A percentile compares a stretch with the other conserved stretches of the same genome.
Evolutionary conservation across 1,140 invertebrate genomes (phyloP).

Genomic region (Neodiprion virginianus): DNA sequence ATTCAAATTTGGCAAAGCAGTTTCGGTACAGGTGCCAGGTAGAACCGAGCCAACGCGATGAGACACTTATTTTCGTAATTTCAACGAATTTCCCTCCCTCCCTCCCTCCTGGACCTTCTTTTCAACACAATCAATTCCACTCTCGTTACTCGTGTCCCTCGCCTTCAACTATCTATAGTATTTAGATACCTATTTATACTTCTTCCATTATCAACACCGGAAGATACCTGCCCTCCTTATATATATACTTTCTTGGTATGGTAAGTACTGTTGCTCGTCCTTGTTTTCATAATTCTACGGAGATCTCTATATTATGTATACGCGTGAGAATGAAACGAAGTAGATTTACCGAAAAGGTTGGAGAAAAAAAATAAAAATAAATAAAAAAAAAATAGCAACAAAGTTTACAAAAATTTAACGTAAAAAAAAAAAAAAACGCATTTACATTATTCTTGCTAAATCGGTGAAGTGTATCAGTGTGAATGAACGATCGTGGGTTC

Average conservation of each 20-base stretch:
- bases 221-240: background rate
- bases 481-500: background rate
- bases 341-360: background rate
- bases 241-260: background rate
- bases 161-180: background rate
- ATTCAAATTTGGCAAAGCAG: too few species aligned
- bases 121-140: slow-evolving; percentile 3
- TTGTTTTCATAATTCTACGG: background rate
- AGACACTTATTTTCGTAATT: background rate
- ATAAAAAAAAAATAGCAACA: slow-evolving; percentile 21
- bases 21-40: too few species aligned
- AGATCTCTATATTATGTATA: background rate
- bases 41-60: too few species aligned
- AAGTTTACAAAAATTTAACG: slow-evolving; percentile 18
- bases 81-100: slow-evolving; percentile 8
- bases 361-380: background rate
- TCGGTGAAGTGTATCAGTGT: too few species aligned
- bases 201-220: background rate
- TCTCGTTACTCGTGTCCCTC: slow-evolving; percentile 22
- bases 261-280: background rate
- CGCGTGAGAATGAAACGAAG: background rate
- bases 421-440: slow-evolving; percentile 23
- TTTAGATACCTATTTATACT: background rate
- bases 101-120: slow-evolving; percentile 13
- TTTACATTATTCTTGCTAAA: background rate